These are phyloP conservation scores for Anolis carolinensis DNA, from an alignment of 2,113 vertebrate genomes.

Conservation along the genomic window DNA sequence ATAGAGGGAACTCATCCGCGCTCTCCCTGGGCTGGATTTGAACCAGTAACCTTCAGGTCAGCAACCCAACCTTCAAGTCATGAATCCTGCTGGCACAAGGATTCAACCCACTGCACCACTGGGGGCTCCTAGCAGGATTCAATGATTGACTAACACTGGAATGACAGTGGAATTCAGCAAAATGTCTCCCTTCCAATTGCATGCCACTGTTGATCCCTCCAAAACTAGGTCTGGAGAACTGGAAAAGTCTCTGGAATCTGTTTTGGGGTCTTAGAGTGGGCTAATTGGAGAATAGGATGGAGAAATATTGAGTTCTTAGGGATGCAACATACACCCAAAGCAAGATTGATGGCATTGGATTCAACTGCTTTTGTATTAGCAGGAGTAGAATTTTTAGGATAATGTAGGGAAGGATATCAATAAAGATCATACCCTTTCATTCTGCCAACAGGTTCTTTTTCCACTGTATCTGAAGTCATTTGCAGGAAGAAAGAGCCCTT, in stretches of 20 bases:
- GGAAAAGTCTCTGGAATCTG: no score
- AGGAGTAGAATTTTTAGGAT: background rate
- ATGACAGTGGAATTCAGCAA: background rate
- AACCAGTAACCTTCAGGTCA: no score
- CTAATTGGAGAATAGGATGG: background rate
- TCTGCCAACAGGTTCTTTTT: background rate
- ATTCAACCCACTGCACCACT: no score
- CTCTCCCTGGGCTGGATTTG: no score
- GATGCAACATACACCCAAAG: background rate
- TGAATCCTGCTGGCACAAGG: no score
- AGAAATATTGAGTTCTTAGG: background rate
- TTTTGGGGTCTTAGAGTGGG: background rate
- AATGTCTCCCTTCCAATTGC: no score
- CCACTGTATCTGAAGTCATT: background rate
- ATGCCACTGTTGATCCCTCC: no score
- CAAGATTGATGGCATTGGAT: background rate
- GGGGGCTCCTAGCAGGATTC: accelerated
- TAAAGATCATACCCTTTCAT: no score
- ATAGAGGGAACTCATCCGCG: no score
- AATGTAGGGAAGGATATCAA: background rate
- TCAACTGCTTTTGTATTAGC: background rate
- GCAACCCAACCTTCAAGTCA: no score
- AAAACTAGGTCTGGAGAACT: no score
- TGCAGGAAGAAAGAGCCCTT: background rate
- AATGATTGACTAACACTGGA: background rate